Evolutionary conservation across 2,113 vertebrate species (phyloP).

Genomic region (Melanerpes aurifrons): DNA sequence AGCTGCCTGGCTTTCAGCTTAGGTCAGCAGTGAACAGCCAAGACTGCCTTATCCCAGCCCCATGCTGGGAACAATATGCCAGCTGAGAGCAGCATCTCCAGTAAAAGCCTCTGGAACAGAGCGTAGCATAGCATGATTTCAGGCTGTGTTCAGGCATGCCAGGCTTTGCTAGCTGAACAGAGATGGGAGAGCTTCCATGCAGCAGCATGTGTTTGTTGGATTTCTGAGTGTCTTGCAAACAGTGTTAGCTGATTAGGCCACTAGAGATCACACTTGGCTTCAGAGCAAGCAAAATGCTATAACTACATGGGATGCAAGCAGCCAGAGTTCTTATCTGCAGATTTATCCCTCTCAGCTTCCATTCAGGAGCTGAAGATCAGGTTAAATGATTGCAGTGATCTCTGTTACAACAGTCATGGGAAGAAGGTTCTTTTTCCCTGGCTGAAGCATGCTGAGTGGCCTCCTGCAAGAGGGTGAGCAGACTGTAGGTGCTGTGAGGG

Average conservation of each 20-base stretch:
- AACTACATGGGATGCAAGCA: not conserved
- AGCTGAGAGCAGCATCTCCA: constrained; percentile 24
- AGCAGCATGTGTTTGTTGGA: not conserved
- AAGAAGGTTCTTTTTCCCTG: not conserved
- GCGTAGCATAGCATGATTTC: not conserved
- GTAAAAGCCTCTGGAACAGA: constrained; percentile 16
- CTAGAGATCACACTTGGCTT: constrained; percentile 28
- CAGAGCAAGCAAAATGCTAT: not conserved
- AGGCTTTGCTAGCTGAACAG: constrained; percentile 50
- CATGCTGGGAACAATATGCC: not conserved
- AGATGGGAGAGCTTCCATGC: not conserved
- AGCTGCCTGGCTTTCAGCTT: not conserved
- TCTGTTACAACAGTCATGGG: not conserved
- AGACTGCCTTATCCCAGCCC: constrained; percentile 23
- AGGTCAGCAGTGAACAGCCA: not conserved
- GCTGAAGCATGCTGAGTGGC: not conserved
- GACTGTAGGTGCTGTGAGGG: not conserved
- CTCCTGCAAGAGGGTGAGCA: not conserved
- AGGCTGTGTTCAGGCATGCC: constrained; percentile 38
- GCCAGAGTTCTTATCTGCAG: not conserved
- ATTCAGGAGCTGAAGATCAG: not conserved
- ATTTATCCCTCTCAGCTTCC: not conserved
- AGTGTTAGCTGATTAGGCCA: constrained; percentile 28
- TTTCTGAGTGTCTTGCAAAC: constrained; percentile 9
- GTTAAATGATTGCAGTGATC: not conserved